phyloP scores from a whole-genome alignment of 2,113 vertebrate genomes.

The Nycticebus coucang region DNA sequence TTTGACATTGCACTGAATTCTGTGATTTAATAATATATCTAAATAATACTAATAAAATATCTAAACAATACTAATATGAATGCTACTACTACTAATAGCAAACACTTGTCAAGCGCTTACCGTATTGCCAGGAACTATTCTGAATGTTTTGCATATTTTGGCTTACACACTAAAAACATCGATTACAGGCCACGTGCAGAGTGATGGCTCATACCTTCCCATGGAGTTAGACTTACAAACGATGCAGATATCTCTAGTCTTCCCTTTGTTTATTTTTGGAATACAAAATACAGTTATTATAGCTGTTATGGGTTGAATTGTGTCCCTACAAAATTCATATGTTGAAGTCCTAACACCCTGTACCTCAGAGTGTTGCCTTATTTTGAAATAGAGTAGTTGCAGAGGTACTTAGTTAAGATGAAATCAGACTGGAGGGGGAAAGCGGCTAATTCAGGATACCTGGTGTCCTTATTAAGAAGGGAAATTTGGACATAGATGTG shows the following conservation, averaged over 20 bases:
- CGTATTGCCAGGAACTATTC: background rate
- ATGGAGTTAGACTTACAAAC: background rate
- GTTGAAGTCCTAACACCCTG: background rate
- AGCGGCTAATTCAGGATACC: background rate
- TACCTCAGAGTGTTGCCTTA: background rate
- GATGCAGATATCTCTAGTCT: background rate
- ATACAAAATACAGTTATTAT: background rate
- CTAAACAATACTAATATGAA: constrained; percentile 40
- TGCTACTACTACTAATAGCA: background rate
- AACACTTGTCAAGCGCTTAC: background rate
- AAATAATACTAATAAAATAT: constrained; percentile 26
- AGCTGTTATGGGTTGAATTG: background rate
- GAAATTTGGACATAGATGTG: background rate
- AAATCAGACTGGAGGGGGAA: background rate
- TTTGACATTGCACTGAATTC: constrained; percentile 32
- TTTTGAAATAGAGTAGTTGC: background rate
- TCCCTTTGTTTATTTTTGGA: background rate
- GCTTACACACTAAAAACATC: background rate
- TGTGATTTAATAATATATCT: constrained; percentile 16
- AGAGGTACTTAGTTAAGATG: background rate
- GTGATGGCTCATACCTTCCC: background rate
- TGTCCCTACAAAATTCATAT: background rate
- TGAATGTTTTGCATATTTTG: background rate
- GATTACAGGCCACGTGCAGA: background rate
- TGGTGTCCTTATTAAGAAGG: background rate